Conservation (phyloP, 2,888 invertebrate genomes). For the Tetropium fuscum region DNA sequence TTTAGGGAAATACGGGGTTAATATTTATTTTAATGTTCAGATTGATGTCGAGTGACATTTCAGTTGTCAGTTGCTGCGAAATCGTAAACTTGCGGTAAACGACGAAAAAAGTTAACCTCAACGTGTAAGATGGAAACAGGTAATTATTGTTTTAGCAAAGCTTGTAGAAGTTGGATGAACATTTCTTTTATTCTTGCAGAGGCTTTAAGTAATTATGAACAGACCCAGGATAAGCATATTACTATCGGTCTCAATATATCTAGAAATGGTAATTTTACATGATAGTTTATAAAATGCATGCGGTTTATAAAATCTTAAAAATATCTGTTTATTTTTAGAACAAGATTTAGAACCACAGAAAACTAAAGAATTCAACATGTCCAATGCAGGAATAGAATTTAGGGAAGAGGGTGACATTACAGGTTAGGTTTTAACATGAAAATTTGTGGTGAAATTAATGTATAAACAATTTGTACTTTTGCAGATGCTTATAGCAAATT, state of each 20-base stretch:
- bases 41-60: conserved; percentile 31
- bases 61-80: conserved; percentile 29
- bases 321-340: conserved; percentile 14
- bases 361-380: conserved; percentile 1
- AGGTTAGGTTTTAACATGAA: conserved; percentile 8
- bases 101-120: conserved; percentile 31
- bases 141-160: conserved; percentile 13
- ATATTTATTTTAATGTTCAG: conserved; percentile 24
- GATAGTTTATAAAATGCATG: conserved; percentile 9
- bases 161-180: neutral
- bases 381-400: neutral
- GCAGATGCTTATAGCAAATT: neutral
- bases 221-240: conserved; percentile 29
- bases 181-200: conserved; percentile 31
- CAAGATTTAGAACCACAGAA: neutral
- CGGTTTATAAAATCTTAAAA: neutral
- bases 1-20: conserved; percentile 11
- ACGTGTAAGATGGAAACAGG: conserved; percentile 40
- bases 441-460: neutral
- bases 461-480: conserved; percentile 1
- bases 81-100: conserved; percentile 29
- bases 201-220: conserved; percentile 38
- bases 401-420: neutral
- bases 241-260: conserved; percentile 11
- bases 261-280: conserved; percentile 27